phyloP scores from a whole-genome alignment of 2,113 vertebrate species.

The Leiothrix lutea region DNA sequence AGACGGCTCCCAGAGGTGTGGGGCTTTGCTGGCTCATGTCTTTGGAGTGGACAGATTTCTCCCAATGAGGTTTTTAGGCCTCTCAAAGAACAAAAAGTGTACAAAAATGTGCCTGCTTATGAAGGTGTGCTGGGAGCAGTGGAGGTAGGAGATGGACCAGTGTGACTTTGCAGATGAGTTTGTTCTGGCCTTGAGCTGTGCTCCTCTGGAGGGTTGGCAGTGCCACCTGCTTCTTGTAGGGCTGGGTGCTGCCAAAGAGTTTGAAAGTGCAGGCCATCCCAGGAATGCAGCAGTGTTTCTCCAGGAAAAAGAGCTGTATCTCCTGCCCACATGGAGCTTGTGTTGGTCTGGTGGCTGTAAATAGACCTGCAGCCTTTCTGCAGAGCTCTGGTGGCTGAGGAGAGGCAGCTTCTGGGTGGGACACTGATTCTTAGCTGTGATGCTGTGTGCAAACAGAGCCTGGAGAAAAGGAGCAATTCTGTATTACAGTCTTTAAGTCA shows the following conservation, averaged over 20 bases:
- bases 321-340: accelerated
- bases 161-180: neutral
- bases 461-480: neutral
- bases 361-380: neutral
- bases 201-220: neutral
- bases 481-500: accelerated
- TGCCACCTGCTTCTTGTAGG: neutral
- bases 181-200: neutral
- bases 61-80: neutral
- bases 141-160: neutral
- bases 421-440: neutral
- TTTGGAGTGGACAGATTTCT: neutral
- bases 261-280: neutral
- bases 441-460: neutral
- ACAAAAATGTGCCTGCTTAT: neutral
- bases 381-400: neutral
- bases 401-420: neutral
- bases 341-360: neutral
- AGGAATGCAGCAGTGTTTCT: neutral
- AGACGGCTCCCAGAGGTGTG: too few species aligned
- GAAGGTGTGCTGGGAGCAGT: neutral
- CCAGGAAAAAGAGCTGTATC: neutral
- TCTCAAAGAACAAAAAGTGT: neutral
- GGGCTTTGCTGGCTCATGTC: neutral
- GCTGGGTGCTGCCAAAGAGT: neutral